Base-by-base conservation (phyloP, 2,888 invertebrate species). In the Alloscopus bannaensis region DNA sequence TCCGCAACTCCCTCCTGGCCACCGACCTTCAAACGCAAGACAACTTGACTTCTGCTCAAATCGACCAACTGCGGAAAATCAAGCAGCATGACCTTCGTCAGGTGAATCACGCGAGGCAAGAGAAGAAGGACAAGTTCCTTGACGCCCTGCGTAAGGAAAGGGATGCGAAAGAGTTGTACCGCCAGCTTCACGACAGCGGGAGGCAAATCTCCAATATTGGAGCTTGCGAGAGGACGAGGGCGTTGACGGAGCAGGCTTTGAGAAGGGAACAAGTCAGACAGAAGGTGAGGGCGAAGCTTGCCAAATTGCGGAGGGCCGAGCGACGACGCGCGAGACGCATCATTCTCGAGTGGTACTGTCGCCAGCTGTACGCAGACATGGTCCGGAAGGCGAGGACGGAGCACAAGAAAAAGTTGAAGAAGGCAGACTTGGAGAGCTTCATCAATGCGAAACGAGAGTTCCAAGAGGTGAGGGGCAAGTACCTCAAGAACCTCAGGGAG, bases 281-380 rank as follows among this genome's bases (percentile, higher is more conserved):
- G 13, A 60, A 68, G 42, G 76, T 76, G 11, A 59, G 68, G 24
- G 42, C 20, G 0, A 29, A 68, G n/a, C 36, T 76, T 11, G 60
- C 68, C 1, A 68, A 76, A 52, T 13, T 76, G 26, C 59, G 47
- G 40, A 68, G 24, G 29, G 76, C 60, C 0, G 76, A 76, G 36
- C 45, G 62, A 22, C 68, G 24, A 20, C 28, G 76, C 8, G 76
- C 60, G 0, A 45, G 60, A 40, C 36, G 50, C 13, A 16, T 76
- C 4, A 24, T 76, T 18, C n/a, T 76, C 1, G 68, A 76, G n/a
- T 76, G 47, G 36, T 76, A 76, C 50, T 76, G 76, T n/a, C 59
- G 52, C 18, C 76, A 76, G 40, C 29, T 76, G 0, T 76, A 76
- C 42, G 76, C 76, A 2, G 76, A 76, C 31, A 68, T 76, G 68